Evolutionary conservation across 2,797 vertebrate genomes (phyloP), one percentile per base, ranked within the genome.

Genomic region (Cossypha caffra): DNA sequence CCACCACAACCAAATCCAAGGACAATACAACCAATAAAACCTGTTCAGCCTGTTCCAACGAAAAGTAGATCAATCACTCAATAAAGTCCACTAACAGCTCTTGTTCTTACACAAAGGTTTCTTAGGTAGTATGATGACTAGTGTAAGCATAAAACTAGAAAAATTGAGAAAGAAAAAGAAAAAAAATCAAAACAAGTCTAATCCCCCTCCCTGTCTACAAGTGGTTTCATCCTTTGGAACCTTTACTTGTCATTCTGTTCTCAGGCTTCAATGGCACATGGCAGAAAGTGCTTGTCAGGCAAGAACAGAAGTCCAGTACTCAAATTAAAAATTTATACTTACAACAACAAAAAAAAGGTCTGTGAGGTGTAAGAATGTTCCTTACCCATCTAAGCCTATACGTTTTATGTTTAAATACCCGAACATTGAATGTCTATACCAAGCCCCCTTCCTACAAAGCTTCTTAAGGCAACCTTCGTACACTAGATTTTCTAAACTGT

Each of bases 181-280:
- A 74, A 88, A 83, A 88, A 1, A 5, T 29, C 28, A 37, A 54
- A 54, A 3, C 33, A 55, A 51, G 40, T 43, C 20, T 42, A 55
- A 67, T 55, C 3, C 5, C 6, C 7, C 15, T 47, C 15, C 23
- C 24, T 37, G 10, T 31, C 35, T 73, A 9, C 13, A 57, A 61
- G 23, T 28, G 15, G 12, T 45, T 86, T 86, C 7, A 50, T 73
- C 35, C 12, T 73, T 21, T 91, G 19, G 55, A 75, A 52, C 6
- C 23, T 7, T 59, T 75, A 11, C 50, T 71, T 85, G 37, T 52
- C 50, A 72, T 85, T 66, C 47, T 66, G 19, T 59, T 38, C 35
- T 75, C 43, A 51, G 21, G 6, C 9, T 86, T 83, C 17, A 14
- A 50, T 0, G 0, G 31, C 18, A 43, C 16, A 51, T 15, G 19